Evolutionary conservation across 2,797 vertebrate species (phyloP).

Genomic region (Oreonectes daqikongensis): DNA sequence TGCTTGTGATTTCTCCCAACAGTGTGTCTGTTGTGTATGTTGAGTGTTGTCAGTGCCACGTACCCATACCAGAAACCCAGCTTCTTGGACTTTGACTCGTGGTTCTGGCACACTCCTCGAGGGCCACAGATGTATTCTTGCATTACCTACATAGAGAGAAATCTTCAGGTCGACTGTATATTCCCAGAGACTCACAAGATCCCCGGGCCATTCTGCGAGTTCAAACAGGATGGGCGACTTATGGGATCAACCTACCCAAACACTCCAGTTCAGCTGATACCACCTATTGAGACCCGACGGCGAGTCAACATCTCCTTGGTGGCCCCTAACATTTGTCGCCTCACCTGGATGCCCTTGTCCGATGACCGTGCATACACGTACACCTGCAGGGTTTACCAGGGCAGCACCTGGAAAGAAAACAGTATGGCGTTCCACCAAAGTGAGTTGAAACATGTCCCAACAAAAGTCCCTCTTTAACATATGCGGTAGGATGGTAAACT

Average conservation of each 20-base stretch:
- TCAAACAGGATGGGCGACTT: slow-evolving; percentile 79
- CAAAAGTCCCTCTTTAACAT: not conserved
- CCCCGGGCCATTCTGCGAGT: slow-evolving; percentile 81
- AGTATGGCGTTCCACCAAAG: slow-evolving; percentile 81
- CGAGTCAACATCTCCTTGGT: slow-evolving; percentile 78
- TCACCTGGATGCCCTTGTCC: slow-evolving; percentile 78
- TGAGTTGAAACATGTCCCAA: slow-evolving; percentile 64
- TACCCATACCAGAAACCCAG: slow-evolving; percentile 53
- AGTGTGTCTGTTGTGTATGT: slow-evolving; percentile 32
- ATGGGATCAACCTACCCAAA: slow-evolving; percentile 80
- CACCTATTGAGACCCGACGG: slow-evolving; percentile 72
- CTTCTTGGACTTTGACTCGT: slow-evolving; percentile 56
- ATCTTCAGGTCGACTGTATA: slow-evolving; percentile 80
- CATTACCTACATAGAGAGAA: slow-evolving; percentile 78
- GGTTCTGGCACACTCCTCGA: slow-evolving; percentile 72
- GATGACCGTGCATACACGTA: slow-evolving; percentile 80
- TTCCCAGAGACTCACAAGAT: slow-evolving; percentile 72
- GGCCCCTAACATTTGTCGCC: slow-evolving; percentile 74
- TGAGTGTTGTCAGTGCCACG: slow-evolving; percentile 43
- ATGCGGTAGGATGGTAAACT: not conserved
- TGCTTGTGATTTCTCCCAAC: slow-evolving; percentile 11
- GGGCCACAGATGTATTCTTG: slow-evolving; percentile 83
- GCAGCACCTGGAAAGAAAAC: slow-evolving; percentile 77
- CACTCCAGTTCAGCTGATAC: slow-evolving; percentile 67
- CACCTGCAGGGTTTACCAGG: slow-evolving; percentile 82